A percentile compares a stretch with the other conserved stretches of the same genome.
Evolutionary conservation across 23 tunicate genomes (phyloP).

Genomic region (Halocynthia roretzi): DNA sequence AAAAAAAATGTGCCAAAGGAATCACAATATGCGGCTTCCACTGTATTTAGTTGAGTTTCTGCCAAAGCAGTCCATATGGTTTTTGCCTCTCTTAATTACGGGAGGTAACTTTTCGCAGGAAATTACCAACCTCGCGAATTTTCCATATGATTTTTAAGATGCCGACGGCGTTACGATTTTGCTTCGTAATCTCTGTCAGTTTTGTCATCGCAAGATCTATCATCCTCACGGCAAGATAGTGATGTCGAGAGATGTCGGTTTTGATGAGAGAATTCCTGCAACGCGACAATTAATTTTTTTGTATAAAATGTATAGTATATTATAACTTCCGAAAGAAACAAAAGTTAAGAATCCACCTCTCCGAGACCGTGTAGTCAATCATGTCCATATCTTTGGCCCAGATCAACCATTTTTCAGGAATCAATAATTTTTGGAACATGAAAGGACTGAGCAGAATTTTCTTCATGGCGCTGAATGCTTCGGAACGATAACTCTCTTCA

Average conservation of each 20-base stretch:
- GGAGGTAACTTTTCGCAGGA: not conserved
- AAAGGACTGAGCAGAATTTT: slow-evolving; percentile 18
- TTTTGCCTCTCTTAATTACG: no score
- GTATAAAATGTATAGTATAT: no score
- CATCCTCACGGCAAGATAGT: slow-evolving; percentile 4
- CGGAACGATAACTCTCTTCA: no score
- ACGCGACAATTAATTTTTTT: no score
- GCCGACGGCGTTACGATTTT: not conserved
- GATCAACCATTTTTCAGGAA: slow-evolving; percentile 38
- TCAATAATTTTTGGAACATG: slow-evolving; percentile 15
- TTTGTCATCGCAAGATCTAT: slow-evolving; percentile 4
- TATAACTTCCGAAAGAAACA: no score
- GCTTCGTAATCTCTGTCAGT: not conserved
- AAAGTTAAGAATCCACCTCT: no score
- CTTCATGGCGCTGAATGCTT: not conserved
- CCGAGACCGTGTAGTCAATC: slow-evolving; percentile 7
- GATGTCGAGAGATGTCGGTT: slow-evolving; percentile 5
- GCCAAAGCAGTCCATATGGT: no score
- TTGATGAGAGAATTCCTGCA: no score
- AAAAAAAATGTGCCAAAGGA: no score
- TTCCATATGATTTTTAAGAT: slow-evolving; percentile 16
- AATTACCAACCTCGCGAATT: slow-evolving; percentile 1
- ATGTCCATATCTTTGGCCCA: slow-evolving; percentile 24
- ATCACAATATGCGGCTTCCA: no score
- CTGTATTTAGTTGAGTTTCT: no score